phyloP scores from a whole-genome alignment of 1,140 invertebrate species.

The Anastatus disparis region DNA sequence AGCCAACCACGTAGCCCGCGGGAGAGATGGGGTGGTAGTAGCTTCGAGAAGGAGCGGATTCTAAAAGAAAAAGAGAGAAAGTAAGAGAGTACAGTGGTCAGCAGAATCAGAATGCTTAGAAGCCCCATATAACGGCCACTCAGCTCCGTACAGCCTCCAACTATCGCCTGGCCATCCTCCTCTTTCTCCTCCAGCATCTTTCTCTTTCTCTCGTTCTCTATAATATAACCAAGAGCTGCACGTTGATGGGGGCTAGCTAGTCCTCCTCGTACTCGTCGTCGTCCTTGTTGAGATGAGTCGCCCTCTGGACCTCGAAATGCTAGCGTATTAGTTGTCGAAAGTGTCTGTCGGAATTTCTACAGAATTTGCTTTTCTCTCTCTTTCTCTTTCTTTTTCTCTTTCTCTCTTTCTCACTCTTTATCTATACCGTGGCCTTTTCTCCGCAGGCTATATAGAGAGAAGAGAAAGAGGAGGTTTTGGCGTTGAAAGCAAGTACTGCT shows the following conservation, averaged over 20 bases:
- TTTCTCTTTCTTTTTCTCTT: no score
- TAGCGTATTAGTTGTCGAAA: slow-evolving; percentile 38
- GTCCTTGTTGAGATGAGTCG: background rate
- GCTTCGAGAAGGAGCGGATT: slow-evolving; percentile 18
- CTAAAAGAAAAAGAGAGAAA: background rate
- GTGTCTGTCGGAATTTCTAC: slow-evolving; percentile 33
- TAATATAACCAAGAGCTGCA: no score
- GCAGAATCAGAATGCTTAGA: slow-evolving; percentile 61
- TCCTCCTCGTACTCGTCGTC: background rate
- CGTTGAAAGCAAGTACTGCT: background rate
- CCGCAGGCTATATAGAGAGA: slow-evolving; percentile 4
- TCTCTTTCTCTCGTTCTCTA: slow-evolving; percentile 9
- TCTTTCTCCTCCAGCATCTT: background rate
- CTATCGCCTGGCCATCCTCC: slow-evolving; percentile 1
- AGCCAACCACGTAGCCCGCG: slow-evolving; percentile 49
- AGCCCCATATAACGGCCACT: slow-evolving; percentile 58
- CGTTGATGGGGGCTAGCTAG: slow-evolving; percentile 2
- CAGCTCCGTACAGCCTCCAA: slow-evolving; percentile 43
- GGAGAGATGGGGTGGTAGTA: slow-evolving; percentile 16
- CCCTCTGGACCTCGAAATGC: slow-evolving; percentile 3
- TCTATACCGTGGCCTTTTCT: background rate
- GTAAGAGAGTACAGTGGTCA: slow-evolving; percentile 48
- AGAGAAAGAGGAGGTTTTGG: background rate
- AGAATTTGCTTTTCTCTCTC: slow-evolving; percentile 7
- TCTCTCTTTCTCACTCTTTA: no score